Conservation (phyloP, 1,140 invertebrate genomes). For the Cotesia typhae region DNA sequence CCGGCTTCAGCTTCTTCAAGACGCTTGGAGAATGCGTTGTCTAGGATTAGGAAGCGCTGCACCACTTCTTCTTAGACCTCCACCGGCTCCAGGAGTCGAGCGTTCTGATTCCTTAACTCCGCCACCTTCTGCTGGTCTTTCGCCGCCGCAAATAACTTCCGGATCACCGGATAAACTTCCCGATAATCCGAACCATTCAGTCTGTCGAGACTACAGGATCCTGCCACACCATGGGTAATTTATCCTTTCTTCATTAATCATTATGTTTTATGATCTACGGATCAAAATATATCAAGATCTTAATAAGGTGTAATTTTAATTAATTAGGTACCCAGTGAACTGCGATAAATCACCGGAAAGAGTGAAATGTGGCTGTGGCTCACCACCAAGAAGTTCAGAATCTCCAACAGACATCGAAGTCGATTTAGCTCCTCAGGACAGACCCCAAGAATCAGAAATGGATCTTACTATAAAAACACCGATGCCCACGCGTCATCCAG, state of each 20-base stretch:
- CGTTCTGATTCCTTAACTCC: conserved; percentile 45
- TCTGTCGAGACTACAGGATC: conserved; percentile 60
- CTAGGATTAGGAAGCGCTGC: conserved; percentile 73
- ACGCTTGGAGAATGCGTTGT: conserved; percentile 89
- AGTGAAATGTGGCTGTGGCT: conserved; percentile 58
- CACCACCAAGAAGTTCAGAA: conserved; percentile 53
- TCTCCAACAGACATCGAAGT: conserved; percentile 49
- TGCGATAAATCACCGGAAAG: conserved; percentile 61
- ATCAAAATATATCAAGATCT: too few species aligned
- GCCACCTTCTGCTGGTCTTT: conserved; percentile 43
- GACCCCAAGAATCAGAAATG: conserved; percentile 62
- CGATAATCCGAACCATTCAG: conserved; percentile 45
- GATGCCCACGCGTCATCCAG: conserved; percentile 49
- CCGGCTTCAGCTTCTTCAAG: conserved; percentile 82
- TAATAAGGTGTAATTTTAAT: too few species aligned
- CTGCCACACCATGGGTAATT: conserved; percentile 56
- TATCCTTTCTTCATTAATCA: not conserved
- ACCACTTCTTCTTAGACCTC: conserved; percentile 62
- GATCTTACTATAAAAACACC: conserved; percentile 61
- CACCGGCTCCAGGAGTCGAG: conserved; percentile 52
- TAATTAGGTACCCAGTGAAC: conserved; percentile 52
- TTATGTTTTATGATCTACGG: not conserved
- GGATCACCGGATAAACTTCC: conserved; percentile 47
- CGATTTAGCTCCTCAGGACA: conserved; percentile 48
- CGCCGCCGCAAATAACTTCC: conserved; percentile 41